Evolutionary conservation across 1,140 invertebrate species (phyloP).

Genomic region (Sycobia sp.): DNA sequence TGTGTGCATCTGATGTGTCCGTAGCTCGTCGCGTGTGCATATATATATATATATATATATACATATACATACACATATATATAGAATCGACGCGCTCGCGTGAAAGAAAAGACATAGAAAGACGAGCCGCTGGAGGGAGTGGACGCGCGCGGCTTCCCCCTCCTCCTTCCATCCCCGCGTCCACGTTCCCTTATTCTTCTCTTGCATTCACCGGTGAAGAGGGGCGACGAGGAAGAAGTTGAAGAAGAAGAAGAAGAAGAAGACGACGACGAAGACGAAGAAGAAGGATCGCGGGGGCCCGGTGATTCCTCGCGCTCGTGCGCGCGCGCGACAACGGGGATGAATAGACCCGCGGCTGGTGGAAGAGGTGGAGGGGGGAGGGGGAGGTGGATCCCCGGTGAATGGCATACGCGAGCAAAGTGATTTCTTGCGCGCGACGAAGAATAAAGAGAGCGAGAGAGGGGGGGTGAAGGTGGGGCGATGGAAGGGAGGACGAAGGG

Average conservation of each 20-base stretch:
- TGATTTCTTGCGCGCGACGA: slow-evolving; percentile 38
- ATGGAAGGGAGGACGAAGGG: slow-evolving; percentile 12
- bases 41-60: too few species aligned
- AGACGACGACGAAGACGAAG: too few species aligned
- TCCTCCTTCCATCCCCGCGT: neutral
- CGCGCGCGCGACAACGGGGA: slow-evolving; percentile 36
- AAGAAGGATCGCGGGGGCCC: too few species aligned
- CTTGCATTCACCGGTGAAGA: slow-evolving; percentile 30
- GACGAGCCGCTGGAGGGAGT: slow-evolving; percentile 22
- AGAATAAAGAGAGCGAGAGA: slow-evolving; percentile 31
- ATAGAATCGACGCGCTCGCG: neutral
- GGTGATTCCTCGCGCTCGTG: slow-evolving; percentile 39
- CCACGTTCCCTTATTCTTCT: slow-evolving; percentile 19
- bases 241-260: too few species aligned
- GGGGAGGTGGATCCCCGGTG: neutral
- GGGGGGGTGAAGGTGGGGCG: slow-evolving; percentile 23
- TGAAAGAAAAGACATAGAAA: too few species aligned
- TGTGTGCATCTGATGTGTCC: slow-evolving; percentile 36
- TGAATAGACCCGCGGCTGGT: slow-evolving; percentile 30
- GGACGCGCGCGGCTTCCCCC: neutral
- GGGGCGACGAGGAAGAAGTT: neutral
- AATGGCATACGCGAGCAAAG: slow-evolving; percentile 36
- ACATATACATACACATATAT: too few species aligned
- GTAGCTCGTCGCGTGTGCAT: too few species aligned
- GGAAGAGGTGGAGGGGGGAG: slow-evolving; percentile 25